These are phyloP conservation scores for Strigamia transsilvanica DNA, from an alignment of 2,888 invertebrate species.

Conservation along the genomic window DNA sequence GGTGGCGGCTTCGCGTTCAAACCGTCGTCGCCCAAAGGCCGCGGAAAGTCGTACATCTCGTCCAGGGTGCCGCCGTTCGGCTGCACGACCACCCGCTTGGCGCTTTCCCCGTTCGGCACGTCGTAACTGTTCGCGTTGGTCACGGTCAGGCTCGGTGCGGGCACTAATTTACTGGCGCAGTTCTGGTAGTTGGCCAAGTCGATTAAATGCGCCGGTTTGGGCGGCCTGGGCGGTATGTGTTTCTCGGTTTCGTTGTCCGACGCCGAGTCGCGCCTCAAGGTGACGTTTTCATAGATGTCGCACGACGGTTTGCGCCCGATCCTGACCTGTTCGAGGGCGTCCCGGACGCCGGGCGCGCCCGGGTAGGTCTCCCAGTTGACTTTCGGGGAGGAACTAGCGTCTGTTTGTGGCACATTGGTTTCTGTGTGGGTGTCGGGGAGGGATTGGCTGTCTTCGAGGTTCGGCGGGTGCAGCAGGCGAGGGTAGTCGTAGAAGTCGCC, in stretches of 20 bases:
- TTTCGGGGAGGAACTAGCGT: constrained; percentile 55
- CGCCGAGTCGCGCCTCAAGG: not conserved
- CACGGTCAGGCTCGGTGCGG: not conserved
- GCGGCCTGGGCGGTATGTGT: constrained; percentile 69
- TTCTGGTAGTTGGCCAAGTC: constrained; percentile 58
- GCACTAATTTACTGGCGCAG: not conserved
- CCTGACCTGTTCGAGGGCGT: not conserved
- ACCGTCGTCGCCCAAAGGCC: constrained; percentile 60
- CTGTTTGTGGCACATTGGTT: not conserved
- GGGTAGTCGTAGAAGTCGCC: constrained; percentile 58
- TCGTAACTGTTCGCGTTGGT: constrained; percentile 1
- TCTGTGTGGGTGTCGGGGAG: not conserved
- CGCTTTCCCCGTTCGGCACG: not conserved
- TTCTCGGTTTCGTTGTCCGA: not conserved
- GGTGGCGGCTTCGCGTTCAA: constrained; percentile 58
- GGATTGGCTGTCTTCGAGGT: constrained; percentile 50
- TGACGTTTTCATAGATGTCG: constrained; percentile 51
- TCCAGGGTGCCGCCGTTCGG: constrained; percentile 59
- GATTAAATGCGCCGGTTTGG: constrained; percentile 74
- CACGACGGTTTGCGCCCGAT: not conserved
- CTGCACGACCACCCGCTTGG: constrained; percentile 1
- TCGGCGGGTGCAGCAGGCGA: constrained; percentile 55
- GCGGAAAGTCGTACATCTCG: constrained; percentile 76
- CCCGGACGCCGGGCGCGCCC: constrained; percentile 51
- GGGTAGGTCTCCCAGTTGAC: constrained; percentile 59